Evolutionary conservation across 2,888 invertebrate species (phyloP).

Genomic region (Drosophila birchii): DNA sequence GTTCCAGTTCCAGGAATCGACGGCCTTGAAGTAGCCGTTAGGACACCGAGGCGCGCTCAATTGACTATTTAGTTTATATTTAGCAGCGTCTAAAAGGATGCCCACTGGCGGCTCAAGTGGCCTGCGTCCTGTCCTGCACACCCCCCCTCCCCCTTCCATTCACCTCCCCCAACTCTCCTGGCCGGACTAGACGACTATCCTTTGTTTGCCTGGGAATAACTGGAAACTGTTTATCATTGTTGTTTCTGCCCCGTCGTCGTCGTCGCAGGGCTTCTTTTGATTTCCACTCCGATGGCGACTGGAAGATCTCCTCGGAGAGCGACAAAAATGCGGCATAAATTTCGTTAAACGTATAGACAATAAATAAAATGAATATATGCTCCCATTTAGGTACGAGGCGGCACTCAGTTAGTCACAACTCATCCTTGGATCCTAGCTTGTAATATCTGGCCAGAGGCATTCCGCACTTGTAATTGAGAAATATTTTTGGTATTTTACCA

Average conservation of each 20-base stretch:
- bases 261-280: slow-evolving; percentile 39
- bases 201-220: slow-evolving; percentile 73
- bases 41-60: slow-evolving; percentile 71
- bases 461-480: slow-evolving; percentile 62
- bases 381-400: slow-evolving; percentile 11
- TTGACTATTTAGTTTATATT: slow-evolving; percentile 80
- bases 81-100: slow-evolving; percentile 77
- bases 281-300: slow-evolving; percentile 1
- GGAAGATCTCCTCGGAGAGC: slow-evolving; percentile 13
- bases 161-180: slow-evolving; percentile 29
- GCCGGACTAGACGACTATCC: slow-evolving; percentile 50
- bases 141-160: background rate
- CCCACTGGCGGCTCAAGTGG: slow-evolving; percentile 66
- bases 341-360: slow-evolving; percentile 50
- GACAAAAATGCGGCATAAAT: slow-evolving; percentile 40
- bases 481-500: slow-evolving; percentile 56
- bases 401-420: slow-evolving; percentile 31
- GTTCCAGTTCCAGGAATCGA: slow-evolving; percentile 70
- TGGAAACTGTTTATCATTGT: slow-evolving; percentile 79
- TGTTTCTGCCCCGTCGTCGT: slow-evolving; percentile 57
- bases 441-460: slow-evolving; percentile 47
- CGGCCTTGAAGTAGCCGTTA: slow-evolving; percentile 78
- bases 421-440: slow-evolving; percentile 27
- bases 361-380: slow-evolving; percentile 58
- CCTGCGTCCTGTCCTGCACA: slow-evolving; percentile 44